Evolutionary conservation across 2,113 vertebrate species (phyloP).

Genomic region (Elephantulus edwardii): DNA sequence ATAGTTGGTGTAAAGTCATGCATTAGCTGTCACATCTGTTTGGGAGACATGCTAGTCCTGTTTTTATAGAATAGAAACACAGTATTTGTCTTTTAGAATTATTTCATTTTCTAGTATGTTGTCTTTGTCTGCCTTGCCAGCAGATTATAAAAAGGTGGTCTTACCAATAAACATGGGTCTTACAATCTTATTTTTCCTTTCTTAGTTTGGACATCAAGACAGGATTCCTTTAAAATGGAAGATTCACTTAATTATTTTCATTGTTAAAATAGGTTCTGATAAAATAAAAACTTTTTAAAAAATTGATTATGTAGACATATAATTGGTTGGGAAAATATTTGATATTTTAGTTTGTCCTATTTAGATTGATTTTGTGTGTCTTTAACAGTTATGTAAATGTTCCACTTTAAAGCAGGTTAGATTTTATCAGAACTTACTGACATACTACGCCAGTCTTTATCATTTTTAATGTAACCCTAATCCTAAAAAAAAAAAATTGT

Average conservation of each 20-base stretch:
- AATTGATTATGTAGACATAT: slow-evolving; percentile 41
- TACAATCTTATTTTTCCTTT: slow-evolving; percentile 8
- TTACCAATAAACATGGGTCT: neutral
- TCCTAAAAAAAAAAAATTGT: slow-evolving; percentile 69
- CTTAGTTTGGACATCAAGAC: slow-evolving; percentile 25
- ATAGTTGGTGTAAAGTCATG: slow-evolving; percentile 17
- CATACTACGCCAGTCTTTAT: slow-evolving; percentile 76
- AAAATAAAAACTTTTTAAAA: slow-evolving; percentile 52
- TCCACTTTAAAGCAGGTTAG: slow-evolving; percentile 86
- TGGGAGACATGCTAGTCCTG: neutral
- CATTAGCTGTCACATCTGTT: neutral
- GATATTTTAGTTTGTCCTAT: slow-evolving; percentile 75
- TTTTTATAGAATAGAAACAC: slow-evolving; percentile 1
- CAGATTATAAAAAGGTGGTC: neutral
- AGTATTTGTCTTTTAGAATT: slow-evolving; percentile 46
- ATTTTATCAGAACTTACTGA: slow-evolving; percentile 84
- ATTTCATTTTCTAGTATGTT: slow-evolving; percentile 15
- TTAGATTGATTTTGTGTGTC: slow-evolving; percentile 75
- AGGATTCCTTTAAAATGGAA: slow-evolving; percentile 49
- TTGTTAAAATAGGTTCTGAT: slow-evolving; percentile 46
- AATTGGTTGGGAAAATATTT: slow-evolving; percentile 62
- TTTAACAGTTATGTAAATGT: slow-evolving; percentile 83
- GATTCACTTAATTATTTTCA: slow-evolving; percentile 51
- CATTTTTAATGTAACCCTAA: slow-evolving; percentile 77
- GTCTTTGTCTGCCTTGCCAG: neutral